Percentiles rank a stretch among this genome's conserved stretches.
phyloP scores from a whole-genome alignment of 2,888 invertebrate genomes.

The Heliconius charithonia region DNA sequence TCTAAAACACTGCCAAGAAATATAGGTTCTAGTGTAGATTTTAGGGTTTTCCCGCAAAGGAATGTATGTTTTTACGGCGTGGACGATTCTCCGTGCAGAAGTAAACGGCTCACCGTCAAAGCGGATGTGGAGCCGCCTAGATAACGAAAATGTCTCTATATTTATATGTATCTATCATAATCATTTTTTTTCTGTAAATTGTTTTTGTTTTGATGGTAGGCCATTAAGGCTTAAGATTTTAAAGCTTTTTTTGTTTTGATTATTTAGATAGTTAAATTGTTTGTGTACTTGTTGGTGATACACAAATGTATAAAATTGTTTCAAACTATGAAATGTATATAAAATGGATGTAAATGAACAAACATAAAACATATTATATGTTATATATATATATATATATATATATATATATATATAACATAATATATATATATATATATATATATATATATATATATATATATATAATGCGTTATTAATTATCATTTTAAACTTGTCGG shows the following conservation, averaged over 20 bases:
- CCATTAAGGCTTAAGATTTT: neutral
- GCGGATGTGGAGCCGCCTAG: constrained; percentile 74
- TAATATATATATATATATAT: neutral
- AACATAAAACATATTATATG: neutral
- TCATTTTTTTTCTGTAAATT: neutral
- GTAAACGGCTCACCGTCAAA: constrained; percentile 63
- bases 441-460: too few species aligned
- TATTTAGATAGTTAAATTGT: neutral
- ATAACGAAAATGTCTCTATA: constrained; percentile 60
- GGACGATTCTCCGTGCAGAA: constrained; percentile 59
- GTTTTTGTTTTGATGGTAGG: neutral
- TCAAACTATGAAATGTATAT: neutral
- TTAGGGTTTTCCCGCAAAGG: constrained; percentile 63
- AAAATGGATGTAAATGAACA: neutral
- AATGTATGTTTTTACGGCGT: constrained; percentile 72
- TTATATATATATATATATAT: neutral
- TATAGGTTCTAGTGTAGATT: constrained; percentile 68
- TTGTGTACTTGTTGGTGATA: neutral
- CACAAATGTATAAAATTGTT: neutral
- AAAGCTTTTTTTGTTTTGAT: neutral
- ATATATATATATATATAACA: neutral
- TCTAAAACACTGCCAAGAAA: constrained; percentile 74
- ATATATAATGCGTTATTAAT: too few species aligned
- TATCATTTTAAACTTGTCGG: too few species aligned
- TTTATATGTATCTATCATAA: neutral